Base-by-base conservation (phyloP, 2,888 invertebrate genomes). In the Clostera curtula region DNA sequence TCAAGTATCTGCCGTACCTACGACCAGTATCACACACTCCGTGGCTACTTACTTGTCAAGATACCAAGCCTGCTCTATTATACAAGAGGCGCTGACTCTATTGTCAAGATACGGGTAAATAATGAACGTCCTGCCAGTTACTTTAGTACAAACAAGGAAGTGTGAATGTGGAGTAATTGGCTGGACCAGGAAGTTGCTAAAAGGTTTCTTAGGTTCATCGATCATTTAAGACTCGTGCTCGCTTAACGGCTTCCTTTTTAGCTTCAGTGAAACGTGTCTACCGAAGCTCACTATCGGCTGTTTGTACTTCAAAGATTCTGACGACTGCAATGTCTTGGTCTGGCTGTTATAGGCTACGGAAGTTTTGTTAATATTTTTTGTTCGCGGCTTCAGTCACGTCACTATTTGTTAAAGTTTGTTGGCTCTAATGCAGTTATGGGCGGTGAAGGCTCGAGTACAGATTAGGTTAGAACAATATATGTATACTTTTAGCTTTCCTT, bases 101-200 rank as follows among this genome's bases (percentile, higher is more conserved):
- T 68, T 63, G 65, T 69, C 55, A 45, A 61, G 59, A 61, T 60
- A 59, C 45, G 41, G 45, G 47, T 58, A 57, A 67, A 64, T 70
- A 67, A 67, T 56, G 56, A 56, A 59, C 60, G 56, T 65, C 61
- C 57, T 61, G 60, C 49, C 48, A 51, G 49, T 53, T 57, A 55
- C 53, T 56, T 53, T 57, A 56, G 56, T 52, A 53, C 56, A 59
- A 66, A 70, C 51, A 58, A 67, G 73, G 73, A 71, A 69, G 69
- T 71, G 60, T 61, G 56, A 63, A 66, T 66, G 62, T 59, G 43
- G 58, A 68, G 57, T 66, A 66, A 64, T 65, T 66, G 60, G 49
- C 43, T 43, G 43, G 48, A 57, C 57, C 56, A 60, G 64, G 71
- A 70, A 68, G 58, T 54, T 50, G 51, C 50, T 61, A 57, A 59